A percentile compares a stretch with the other conserved stretches of the same genome.
Conservation (phyloP, 2,113 vertebrate species). For the Noctilio leporinus region DNA sequence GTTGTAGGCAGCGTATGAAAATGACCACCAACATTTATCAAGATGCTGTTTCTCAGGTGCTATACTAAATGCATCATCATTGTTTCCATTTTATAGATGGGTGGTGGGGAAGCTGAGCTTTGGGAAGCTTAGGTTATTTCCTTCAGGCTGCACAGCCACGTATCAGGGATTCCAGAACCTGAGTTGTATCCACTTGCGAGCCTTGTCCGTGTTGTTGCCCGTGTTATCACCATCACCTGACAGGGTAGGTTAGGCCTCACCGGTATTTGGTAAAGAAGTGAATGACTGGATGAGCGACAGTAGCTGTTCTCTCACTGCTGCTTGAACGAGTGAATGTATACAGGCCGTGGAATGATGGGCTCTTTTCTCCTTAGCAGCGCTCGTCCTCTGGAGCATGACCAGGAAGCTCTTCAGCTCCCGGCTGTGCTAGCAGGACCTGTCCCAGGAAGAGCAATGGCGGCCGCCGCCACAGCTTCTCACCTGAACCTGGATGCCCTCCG, state of each 20-base stretch:
- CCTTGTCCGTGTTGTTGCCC: not conserved
- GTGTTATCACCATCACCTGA: not conserved
- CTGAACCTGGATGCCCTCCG: slow-evolving; percentile 92
- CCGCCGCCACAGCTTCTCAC: slow-evolving; percentile 79
- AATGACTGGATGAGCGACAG: not conserved
- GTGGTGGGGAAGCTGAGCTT: not conserved
- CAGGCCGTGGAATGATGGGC: slow-evolving; percentile 50
- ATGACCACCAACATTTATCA: not conserved
- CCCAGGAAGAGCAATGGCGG: slow-evolving; percentile 84
- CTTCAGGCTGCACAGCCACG: not conserved
- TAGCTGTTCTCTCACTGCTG: not conserved
- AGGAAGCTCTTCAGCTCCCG: not conserved
- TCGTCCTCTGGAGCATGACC: slow-evolving; percentile 59
- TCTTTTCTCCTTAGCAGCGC: slow-evolving; percentile 65
- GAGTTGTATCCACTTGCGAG: not conserved
- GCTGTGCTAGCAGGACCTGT: not conserved
- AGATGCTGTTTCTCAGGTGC: not conserved
- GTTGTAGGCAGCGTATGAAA: not conserved
- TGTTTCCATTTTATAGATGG: not conserved
- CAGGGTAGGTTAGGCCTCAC: not conserved
- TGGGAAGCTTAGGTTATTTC: not conserved
- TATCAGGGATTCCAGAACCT: not conserved
- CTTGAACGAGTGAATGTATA: not conserved
- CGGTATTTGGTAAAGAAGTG: not conserved
- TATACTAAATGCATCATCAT: not conserved